phyloP scores from a whole-genome alignment of 2,113 vertebrate species.

The Ameiurus melas region DNA sequence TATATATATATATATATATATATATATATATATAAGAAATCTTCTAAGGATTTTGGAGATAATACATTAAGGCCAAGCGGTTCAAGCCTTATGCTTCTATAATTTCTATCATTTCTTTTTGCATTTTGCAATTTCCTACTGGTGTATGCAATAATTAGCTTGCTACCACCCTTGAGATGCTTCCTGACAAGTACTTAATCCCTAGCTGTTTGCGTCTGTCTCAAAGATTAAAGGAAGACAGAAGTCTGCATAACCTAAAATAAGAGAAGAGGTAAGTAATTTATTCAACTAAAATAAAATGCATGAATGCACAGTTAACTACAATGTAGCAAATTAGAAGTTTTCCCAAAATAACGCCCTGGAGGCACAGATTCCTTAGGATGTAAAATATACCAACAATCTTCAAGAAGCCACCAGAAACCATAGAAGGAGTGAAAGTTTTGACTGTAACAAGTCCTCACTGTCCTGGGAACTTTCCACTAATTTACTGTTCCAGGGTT shows the following conservation, averaged over 20 bases:
- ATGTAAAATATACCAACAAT: background rate
- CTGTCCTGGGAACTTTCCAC: background rate
- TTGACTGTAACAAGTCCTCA: background rate
- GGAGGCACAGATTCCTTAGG: background rate
- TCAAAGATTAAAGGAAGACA: constrained; percentile 15
- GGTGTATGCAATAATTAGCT: constrained; percentile 28
- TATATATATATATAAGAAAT: constrained; percentile 13
- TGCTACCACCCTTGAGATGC: constrained; percentile 16
- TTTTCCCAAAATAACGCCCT: background rate
- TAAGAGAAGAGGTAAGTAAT: background rate
- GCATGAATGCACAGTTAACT: background rate
- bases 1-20: too few relatives aligned
- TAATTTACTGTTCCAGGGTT: background rate
- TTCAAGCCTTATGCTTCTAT: constrained; percentile 19
- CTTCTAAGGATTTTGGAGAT: background rate
- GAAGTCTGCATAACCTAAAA: background rate
- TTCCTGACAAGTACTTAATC: constrained; percentile 22
- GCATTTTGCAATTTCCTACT: constrained; percentile 9
- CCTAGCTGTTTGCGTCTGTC: constrained; percentile 30
- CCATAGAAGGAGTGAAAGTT: background rate
- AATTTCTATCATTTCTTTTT: constrained; percentile 12
- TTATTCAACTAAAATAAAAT: background rate
- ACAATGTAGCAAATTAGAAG: background rate
- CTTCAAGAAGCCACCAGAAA: background rate
- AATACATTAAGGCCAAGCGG: constrained; percentile 18